Evolutionary conservation across 2,797 vertebrate genomes (phyloP), one percentile per base, ranked within the genome.

Genomic region (Spinus olivaceus): DNA sequence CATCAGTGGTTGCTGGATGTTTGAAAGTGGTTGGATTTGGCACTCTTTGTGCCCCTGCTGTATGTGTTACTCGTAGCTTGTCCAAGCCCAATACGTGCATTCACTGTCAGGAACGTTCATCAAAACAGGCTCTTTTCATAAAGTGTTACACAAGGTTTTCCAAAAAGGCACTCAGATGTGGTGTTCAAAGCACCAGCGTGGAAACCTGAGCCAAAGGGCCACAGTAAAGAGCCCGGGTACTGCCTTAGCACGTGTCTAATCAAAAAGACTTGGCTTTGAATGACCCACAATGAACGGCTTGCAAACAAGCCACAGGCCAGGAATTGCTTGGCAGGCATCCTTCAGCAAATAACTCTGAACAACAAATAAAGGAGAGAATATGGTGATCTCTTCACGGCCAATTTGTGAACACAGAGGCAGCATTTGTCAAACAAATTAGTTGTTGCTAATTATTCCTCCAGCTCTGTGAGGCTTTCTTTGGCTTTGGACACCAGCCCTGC

Each of bases 351-450:
- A 96, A 91, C 91, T 92, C 91, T 22, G 69, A 95, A 96, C 94
- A 95, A 93, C 93, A 96, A 96, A 95, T 96, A 96, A 91, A 96
- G 81, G 18, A 1, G 85, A 94, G 87, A 95, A 94, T 94, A 96
- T 76, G 89, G 82, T 83, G 92, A 95, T 95, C 92, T 95, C 96
- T 97, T 97, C 96, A 97, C n/a, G 63, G 96, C 95, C 95, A 96
- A 95, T 94, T 96, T 96, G 95, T 88, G 94, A 97, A 90, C 87
- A 91, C 87, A 96, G 91, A 96, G 82, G 95, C 91, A 79, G 92
- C 92, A 66, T 95, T 90, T 95, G 92, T 96, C 94, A 94, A 83
- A 91, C 89, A 94, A 97, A 96, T 96, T 91, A 96, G 92, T 92
- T 72, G 82, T 83, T 95, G 94, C 82, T 97, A 95, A 97, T 96